Evolutionary conservation across 2,888 invertebrate genomes (phyloP).

Genomic region (Drosophila falleni): DNA sequence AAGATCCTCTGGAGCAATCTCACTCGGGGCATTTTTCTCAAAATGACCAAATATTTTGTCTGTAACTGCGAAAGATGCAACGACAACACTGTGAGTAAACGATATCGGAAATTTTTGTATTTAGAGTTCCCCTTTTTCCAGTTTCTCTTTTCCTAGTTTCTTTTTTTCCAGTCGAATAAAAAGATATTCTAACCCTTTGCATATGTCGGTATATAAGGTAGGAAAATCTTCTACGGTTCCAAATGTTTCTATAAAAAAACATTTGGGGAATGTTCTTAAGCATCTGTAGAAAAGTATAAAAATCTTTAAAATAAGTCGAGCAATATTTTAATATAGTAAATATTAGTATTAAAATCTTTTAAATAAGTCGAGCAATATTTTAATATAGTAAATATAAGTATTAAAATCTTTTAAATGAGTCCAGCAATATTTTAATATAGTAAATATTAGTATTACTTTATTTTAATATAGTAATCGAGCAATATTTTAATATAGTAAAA

Average conservation of each 20-base stretch:
- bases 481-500: neutral
- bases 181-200: neutral
- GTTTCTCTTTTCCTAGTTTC: neutral
- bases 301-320: neutral
- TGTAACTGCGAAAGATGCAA: slow-evolving; percentile 89
- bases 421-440: neutral
- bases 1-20: slow-evolving; percentile 90
- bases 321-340: too few relatives aligned
- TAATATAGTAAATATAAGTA: too few relatives aligned
- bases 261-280: too few relatives aligned
- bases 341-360: neutral
- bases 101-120: neutral
- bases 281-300: neutral
- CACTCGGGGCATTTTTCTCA: slow-evolving; percentile 88
- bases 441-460: too few relatives aligned
- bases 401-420: neutral
- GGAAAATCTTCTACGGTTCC: neutral
- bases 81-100: slow-evolving; percentile 89
- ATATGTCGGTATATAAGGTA: neutral
- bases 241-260: neutral
- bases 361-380: neutral
- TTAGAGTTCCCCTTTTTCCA: neutral
- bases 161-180: neutral
- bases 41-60: slow-evolving; percentile 89
- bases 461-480: neutral